Evolutionary conservation across 2,888 invertebrate genomes (phyloP), one percentile per base, ranked within the genome.

Genomic region (Ormyrus pomaceus): DNA sequence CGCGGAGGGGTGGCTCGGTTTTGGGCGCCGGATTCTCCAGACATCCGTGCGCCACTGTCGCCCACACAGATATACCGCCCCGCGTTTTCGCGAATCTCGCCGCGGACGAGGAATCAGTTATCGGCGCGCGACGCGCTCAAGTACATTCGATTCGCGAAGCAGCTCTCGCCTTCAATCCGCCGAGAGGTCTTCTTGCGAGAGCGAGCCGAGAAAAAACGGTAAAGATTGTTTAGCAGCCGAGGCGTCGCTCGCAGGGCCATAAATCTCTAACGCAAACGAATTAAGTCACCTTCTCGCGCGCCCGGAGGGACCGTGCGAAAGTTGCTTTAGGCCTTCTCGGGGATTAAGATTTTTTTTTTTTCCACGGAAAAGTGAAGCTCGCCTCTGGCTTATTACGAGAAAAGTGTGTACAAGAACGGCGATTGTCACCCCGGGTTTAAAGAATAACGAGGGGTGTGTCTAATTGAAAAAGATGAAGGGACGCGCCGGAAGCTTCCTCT

Each of bases 251-350:
- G 1, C 45, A 46, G 70, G 50, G 7, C 77, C 82, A 84, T 85
- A 86, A 86, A 86, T 86, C 83, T 83, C 83, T 45, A 75, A 77
- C 77, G 82, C 62, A 82, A 83, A 77, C 82, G 84, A 86, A 85
- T 85, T 84, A 85, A 85, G 84, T 84, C 83, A 84, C 84, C 84
- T 82, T 84, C 62, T 77, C 77, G 79, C 73, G 79, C 73, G 48
- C 53, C 72, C 53, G 50, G 46, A 70, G 69, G 34, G n/a, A 73
- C n/a, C 81, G 73, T 77, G 74, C 71, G 72, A 73, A 74, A 78
- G 75, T 71, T 65, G 66, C 70, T 50, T 62, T 10, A 59, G 45
- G 58, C 66, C 34, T 34, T 53, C 51, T 48, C 10, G n/a, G 34
- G 80, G 80, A 80, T 77, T 72, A 77, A 65, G 53, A 58, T 48